Conservation (phyloP, 2,113 vertebrate species). For the Plestiodon gilberti region DNA sequence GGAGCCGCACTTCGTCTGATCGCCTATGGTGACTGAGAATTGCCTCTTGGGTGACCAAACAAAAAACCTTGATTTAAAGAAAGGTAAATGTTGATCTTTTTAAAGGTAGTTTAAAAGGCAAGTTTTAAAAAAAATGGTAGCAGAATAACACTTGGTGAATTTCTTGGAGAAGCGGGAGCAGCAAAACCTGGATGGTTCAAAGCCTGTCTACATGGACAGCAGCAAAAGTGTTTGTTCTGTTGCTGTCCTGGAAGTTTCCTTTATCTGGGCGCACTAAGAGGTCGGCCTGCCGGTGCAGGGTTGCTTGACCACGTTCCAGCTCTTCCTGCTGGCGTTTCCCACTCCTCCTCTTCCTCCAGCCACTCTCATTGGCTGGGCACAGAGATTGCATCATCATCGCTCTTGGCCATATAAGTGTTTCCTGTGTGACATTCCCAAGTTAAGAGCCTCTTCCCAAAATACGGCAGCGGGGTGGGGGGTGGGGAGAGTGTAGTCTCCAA, state of each 20-base stretch:
- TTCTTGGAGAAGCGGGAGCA: slow-evolving; percentile 16
- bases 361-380: background rate
- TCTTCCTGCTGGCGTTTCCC: slow-evolving; percentile 8
- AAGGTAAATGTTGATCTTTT: background rate
- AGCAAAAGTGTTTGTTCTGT: background rate
- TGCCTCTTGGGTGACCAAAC: no score
- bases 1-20: no score
- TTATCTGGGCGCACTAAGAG: background rate
- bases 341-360: fast-evolving
- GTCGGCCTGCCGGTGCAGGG: slow-evolving; percentile 31
- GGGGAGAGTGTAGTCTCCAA: slow-evolving; percentile 28
- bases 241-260: background rate
- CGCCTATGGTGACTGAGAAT: no score
- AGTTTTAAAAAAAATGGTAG: background rate
- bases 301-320: slow-evolving; percentile 55
- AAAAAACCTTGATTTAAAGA: background rate
- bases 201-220: slow-evolving; percentile 9
- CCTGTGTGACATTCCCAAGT: slow-evolving; percentile 74
- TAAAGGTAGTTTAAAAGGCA: no score
- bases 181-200: background rate
- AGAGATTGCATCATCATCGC: slow-evolving; percentile 72
- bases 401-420: slow-evolving; percentile 35
- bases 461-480: background rate
- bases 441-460: slow-evolving; percentile 71
- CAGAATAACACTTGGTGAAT: background rate